A percentile compares a stretch with the other conserved stretches of the same genome.
Conservation (phyloP, 2,797 vertebrate genomes). For the Arrhamphus sclerolepis region DNA sequence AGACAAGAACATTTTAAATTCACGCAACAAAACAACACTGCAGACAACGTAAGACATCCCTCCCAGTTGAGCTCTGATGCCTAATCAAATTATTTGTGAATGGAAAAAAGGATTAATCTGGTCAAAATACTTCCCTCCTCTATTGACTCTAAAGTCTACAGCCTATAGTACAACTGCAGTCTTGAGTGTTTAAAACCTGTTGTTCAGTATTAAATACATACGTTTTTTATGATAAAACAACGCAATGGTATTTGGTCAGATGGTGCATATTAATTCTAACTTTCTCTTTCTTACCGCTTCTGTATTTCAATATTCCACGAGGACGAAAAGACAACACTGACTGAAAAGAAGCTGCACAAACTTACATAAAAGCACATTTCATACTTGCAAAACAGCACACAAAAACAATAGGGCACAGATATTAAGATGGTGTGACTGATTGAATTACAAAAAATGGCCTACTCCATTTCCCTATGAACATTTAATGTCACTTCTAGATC, state of each 20-base stretch:
- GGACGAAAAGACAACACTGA: conserved; percentile 35
- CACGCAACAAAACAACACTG: conserved; percentile 55
- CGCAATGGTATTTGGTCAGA: too few species aligned
- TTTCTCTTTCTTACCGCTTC: not conserved
- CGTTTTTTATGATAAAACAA: not conserved
- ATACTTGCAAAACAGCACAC: conserved; percentile 29
- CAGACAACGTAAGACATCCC: conserved; percentile 33
- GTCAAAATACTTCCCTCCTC: not conserved
- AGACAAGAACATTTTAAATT: conserved; percentile 69
- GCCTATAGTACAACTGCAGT: not conserved
- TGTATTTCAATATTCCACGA: conserved; percentile 5
- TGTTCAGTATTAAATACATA: not conserved
- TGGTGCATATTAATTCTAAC: not conserved
- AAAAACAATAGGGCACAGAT: conserved; percentile 41
- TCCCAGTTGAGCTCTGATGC: not conserved
- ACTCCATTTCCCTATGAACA: conserved; percentile 8
- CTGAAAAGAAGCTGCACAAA: conserved; percentile 37
- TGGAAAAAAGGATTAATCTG: conserved; percentile 1
- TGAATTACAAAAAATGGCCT: conserved; percentile 34
- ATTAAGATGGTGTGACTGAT: conserved; percentile 31
- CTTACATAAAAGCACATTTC: conserved; percentile 32
- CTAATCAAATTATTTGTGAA: not conserved
- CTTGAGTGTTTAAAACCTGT: not conserved
- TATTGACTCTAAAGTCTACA: not conserved
- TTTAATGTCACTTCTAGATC: conserved; percentile 12